phyloP scores from a whole-genome alignment of 2,797 vertebrate genomes.

The Pseudochromis fuscus region DNA sequence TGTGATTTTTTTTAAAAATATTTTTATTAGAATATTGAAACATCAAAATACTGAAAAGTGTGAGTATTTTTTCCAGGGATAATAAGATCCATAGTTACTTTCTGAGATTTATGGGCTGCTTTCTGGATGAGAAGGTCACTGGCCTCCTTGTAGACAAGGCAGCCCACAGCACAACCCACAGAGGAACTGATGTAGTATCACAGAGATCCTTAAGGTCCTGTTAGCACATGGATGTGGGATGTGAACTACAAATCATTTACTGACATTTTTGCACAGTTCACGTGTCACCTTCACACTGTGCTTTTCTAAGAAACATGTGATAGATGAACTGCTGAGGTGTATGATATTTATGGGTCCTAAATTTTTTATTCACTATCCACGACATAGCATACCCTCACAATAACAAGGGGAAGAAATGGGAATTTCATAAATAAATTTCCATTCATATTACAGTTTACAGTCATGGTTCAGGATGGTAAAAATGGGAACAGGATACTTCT shows the following conservation, averaged over 20 bases:
- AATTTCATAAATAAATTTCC: constrained; percentile 7
- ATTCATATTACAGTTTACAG: constrained; percentile 3
- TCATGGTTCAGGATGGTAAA: constrained; percentile 4
- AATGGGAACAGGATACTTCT: background rate
- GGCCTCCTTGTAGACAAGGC: background rate
- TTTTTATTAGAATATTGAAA: too few relatives aligned
- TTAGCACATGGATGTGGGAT: background rate
- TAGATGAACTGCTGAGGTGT: constrained; percentile 19
- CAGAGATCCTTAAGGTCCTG: background rate
- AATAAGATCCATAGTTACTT: background rate
- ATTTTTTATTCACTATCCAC: too few relatives aligned
- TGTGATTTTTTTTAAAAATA: background rate
- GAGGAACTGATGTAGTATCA: background rate
- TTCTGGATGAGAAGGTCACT: constrained; percentile 25
- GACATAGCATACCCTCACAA: too few relatives aligned
- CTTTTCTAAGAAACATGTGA: background rate
- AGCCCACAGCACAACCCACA: constrained; percentile 8
- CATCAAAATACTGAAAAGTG: background rate
- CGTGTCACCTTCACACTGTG: background rate
- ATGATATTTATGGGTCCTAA: background rate
- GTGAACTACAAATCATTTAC: constrained; percentile 2
- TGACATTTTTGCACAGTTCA: constrained; percentile 1
- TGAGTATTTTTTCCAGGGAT: background rate
- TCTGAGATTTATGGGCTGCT: constrained; percentile 25
- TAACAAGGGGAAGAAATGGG: background rate